A percentile compares a stretch with the other conserved stretches of the same genome.
Evolutionary conservation across 2,797 vertebrate species (phyloP).

Genomic region (Cephalopachus bancanus): DNA sequence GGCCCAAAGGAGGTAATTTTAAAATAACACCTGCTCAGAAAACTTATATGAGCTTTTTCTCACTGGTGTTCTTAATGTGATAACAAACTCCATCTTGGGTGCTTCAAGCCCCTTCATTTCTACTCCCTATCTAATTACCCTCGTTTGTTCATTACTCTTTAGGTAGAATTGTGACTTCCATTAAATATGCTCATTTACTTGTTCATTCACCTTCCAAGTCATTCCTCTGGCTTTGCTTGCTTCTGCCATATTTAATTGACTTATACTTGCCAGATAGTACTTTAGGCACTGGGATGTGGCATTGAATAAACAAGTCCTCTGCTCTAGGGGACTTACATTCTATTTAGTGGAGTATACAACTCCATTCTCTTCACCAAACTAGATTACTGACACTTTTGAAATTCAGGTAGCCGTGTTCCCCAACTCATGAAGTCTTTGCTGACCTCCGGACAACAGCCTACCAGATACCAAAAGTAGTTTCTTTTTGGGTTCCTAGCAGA

Average conservation of each 20-base stretch:
- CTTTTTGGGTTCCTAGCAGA: neutral
- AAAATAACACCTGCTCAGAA: slow-evolving; percentile 35
- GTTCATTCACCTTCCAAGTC: neutral
- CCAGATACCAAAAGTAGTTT: neutral
- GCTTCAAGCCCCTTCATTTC: neutral
- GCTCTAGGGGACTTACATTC: neutral
- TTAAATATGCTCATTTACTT: neutral
- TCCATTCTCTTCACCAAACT: neutral
- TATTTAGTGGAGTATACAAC: neutral
- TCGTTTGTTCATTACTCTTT: neutral
- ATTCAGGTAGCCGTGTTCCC: neutral
- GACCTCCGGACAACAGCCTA: neutral
- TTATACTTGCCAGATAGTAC: neutral
- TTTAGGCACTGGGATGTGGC: neutral
- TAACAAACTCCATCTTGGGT: neutral
- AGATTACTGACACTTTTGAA: neutral
- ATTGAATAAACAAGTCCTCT: neutral
- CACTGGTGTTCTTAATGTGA: neutral
- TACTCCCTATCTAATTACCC: neutral
- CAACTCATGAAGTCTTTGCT: neutral
- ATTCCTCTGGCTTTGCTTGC: neutral
- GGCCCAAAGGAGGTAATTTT: slow-evolving; percentile 1
- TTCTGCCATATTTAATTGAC: rapidly evolving
- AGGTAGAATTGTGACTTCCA: neutral
- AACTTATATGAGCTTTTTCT: neutral